These are phyloP conservation scores for Umimayanthus kanabou DNA, from an alignment of 92 coral and sea anemone genomes.

Conservation along the genomic window DNA sequence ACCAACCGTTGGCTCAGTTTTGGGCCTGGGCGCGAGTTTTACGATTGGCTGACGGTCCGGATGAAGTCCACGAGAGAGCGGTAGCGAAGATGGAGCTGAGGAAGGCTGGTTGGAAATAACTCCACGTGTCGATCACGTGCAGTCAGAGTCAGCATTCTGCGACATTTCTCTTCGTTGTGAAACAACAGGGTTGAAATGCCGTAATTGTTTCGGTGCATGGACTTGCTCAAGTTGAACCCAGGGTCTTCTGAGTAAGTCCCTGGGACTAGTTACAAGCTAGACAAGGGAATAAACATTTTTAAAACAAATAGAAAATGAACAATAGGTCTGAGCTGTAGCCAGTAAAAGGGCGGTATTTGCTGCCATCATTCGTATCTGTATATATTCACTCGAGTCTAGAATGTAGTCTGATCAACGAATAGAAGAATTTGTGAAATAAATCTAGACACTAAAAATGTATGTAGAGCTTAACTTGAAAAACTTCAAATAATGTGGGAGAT, in stretches of 20 bases:
- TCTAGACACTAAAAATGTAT: too few species aligned
- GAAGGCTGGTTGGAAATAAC: slow-evolving; percentile 20
- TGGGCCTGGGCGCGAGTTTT: slow-evolving; percentile 93
- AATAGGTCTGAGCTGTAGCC: neutral
- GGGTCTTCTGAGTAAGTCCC: too few species aligned
- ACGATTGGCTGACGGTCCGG: slow-evolving; percentile 98
- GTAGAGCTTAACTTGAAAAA: too few species aligned
- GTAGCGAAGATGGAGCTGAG: slow-evolving; percentile 86
- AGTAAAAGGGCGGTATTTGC: neutral
- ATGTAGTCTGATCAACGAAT: neutral
- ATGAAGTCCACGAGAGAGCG: slow-evolving; percentile 91
- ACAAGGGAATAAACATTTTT: neutral
- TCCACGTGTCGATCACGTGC: neutral
- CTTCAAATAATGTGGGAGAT: too few species aligned
- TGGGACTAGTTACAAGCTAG: neutral
- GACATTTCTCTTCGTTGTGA: neutral
- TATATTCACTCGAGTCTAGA: neutral
- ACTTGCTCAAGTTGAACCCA: too few species aligned
- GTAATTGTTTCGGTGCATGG: too few species aligned
- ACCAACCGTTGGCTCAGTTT: slow-evolving; percentile 91
- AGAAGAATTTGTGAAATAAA: too few species aligned
- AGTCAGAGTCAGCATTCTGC: neutral
- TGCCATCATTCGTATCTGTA: neutral
- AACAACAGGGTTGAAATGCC: too few species aligned
- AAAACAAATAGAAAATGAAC: too few species aligned